Base-by-base conservation (phyloP, 2,888 invertebrate species). In the Sinelater perroti region DNA sequence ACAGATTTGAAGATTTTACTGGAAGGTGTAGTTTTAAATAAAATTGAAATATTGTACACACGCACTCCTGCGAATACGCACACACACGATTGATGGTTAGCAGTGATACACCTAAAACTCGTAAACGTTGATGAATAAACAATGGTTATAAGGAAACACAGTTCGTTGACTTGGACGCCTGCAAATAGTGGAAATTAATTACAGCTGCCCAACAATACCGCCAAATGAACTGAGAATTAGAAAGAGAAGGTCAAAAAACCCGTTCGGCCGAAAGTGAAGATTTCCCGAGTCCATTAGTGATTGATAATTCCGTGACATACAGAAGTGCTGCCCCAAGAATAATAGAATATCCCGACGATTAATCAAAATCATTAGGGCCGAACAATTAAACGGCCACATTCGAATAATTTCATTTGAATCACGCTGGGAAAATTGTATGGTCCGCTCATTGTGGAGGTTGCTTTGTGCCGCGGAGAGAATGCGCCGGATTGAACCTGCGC, bases 341-440 rank as follows among this genome's bases (percentile, higher is more conserved):
- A 44, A 44, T 44, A 28, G 11, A 10, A 44, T 24, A 26, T 44
- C 30, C 38, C 16, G 11, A 28, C 54, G 28, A 45, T 54, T 44
- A 54, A 54, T 54, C 54, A 54, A 54, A 54, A 54, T 36, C 36
- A 46, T 54, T 54, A 45, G 21, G 36, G 17, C 20, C 36, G 26
- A 30, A 52, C 52, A 52, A 52, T 52, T 52, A 52, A 31, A 52
- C 20, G 38, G 46, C 10, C 26, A 45, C 30, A 54, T 47, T 35
- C 24, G 35, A 47, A 47, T 47, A 33, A 47, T 47, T 54, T 54
- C 33, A 54, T 54, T 45, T 36, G 54, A 54, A 45, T 46, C 54
- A 54, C 36, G 54, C 46, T 36, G 54, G 17, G 54, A 54, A 54
- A 54, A 54, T 54, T 54, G 46, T 31, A 44, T 30, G 44, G 44